Evolutionary conservation across 2,888 invertebrate genomes (phyloP), one percentile per base, ranked within the genome.

Genomic region (Iphiclides podalirius): DNA sequence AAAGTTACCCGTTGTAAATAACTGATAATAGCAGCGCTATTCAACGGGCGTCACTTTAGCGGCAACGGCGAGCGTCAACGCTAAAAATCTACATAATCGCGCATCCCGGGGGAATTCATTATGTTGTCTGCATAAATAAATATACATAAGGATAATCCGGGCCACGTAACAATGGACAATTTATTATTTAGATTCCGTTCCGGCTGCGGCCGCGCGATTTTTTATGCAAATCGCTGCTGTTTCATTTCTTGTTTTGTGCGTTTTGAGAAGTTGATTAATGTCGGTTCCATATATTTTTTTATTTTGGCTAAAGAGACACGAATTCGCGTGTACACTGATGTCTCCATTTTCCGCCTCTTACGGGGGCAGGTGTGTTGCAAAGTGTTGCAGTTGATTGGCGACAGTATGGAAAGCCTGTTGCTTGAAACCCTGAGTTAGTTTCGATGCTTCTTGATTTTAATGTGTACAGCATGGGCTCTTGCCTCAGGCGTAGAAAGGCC

Each of bases 51-150:
- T 47, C 36, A 42, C 41, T 47, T 17, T 11, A 11, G 16, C 41
- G 28, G 36, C 28, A 47, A 16, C 16, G 36, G 60, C 61, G 53
- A 57, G 59, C 59, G 52, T 58, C 60, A 61, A 61, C 58, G 64
- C 58, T 59, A 73, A 72, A 75, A 78, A 78, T 78, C 70, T 78
- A 70, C 79, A 79, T 79, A 79, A 79, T 76, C 77, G 72, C 42
- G 47, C 41, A 52, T 66, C 77, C 72, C 70, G 38, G 47, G 69
- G 67, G 79, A 79, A 79, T 82, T 84, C 80, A 82, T 84, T 83
- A 84, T 74, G 75, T 76, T 73, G 76, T 79, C 78, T 77, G 75
- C 77, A 78, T 81, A 81, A 79, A 79, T 81, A 80, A 80, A 79
- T 82, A 74, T 73, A 70, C 67, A 73, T 73, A 48, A 71, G 72